A percentile compares a stretch with the other conserved stretches of the same genome.
phyloP scores from a whole-genome alignment of 2,797 vertebrate genomes.

The Anguilla anguilla region DNA sequence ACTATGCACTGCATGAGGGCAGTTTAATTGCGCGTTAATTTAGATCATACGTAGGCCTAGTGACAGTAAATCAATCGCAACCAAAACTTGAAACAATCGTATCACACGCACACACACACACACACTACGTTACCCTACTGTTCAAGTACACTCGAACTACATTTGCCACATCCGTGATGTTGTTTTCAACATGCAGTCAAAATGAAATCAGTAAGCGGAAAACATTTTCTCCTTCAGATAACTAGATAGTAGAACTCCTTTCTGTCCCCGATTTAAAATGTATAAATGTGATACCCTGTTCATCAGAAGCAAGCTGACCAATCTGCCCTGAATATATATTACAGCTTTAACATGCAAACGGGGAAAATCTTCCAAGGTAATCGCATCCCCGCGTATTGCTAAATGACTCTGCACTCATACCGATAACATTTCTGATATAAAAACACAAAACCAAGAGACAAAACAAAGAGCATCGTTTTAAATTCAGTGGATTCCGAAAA shows the following conservation, averaged over 20 bases:
- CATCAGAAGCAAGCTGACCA: slow-evolving; percentile 81
- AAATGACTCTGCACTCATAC: slow-evolving; percentile 60
- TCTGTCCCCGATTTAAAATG: slow-evolving; percentile 80
- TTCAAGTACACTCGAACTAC: not conserved
- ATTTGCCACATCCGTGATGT: not conserved
- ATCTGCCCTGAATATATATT: slow-evolving; percentile 88
- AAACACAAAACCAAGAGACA: slow-evolving; percentile 48
- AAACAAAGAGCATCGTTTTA: not conserved
- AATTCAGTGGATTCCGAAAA: not conserved
- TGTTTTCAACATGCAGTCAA: slow-evolving; percentile 4
- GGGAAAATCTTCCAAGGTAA: slow-evolving; percentile 83
- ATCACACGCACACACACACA: not conserved
- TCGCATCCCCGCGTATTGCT: slow-evolving; percentile 77
- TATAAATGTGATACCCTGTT: slow-evolving; percentile 85
- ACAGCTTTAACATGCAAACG: slow-evolving; percentile 84
- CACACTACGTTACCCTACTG: not conserved
- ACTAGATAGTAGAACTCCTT: slow-evolving; percentile 74
- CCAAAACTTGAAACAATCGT: slow-evolving; percentile 14
- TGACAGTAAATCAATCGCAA: slow-evolving; percentile 14
- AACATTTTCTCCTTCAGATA: slow-evolving; percentile 70
- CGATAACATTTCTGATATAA: slow-evolving; percentile 79
- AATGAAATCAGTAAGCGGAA: slow-evolving; percentile 28
- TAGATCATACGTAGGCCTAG: not conserved
- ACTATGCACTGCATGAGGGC: not conserved
- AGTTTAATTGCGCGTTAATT: not conserved